A percentile compares a stretch with the other conserved stretches of the same genome.
Conservation (phyloP, 2,888 invertebrate species). For the Noctua pronuba region DNA sequence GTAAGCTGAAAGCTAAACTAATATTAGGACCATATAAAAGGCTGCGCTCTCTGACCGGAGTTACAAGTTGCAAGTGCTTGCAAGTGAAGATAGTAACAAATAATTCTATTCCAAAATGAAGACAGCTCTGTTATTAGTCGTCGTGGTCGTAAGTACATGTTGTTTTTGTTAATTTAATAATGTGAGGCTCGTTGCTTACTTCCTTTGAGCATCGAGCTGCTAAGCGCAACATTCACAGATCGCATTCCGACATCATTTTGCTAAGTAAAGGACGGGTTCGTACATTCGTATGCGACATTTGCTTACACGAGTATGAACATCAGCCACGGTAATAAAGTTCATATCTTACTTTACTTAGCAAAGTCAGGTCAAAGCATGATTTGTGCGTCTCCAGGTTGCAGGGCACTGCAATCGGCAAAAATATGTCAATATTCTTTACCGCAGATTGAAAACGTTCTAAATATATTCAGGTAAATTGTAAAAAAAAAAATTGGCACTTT, state of each 20-base stretch:
- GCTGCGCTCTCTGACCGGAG: background rate
- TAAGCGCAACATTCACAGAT: background rate
- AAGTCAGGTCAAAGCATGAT: too few relatives aligned
- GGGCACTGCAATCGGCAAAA: background rate
- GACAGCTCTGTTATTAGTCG: background rate
- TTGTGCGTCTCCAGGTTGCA: background rate
- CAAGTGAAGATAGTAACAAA: background rate
- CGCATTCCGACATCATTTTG: background rate
- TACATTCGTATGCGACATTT: too few relatives aligned
- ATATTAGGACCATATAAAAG: conserved; percentile 37
- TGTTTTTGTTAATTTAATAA: too few relatives aligned
- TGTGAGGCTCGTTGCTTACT: background rate
- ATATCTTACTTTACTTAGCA: too few relatives aligned
- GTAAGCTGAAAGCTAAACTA: conserved; percentile 15
- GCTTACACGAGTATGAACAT: too few relatives aligned
- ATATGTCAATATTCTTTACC: background rate
- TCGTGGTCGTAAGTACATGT: conserved; percentile 37
- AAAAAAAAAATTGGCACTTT: too few relatives aligned
- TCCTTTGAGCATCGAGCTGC: background rate
- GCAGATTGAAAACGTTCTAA: background rate
- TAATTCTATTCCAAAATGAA: conserved; percentile 11
- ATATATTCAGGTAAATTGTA: too few relatives aligned
- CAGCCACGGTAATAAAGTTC: too few relatives aligned
- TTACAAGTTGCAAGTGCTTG: conserved; percentile 19
- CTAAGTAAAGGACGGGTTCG: background rate